These are phyloP conservation scores for Arizona elegans DNA, from an alignment of 2,113 vertebrate genomes.

Conservation along the genomic window DNA sequence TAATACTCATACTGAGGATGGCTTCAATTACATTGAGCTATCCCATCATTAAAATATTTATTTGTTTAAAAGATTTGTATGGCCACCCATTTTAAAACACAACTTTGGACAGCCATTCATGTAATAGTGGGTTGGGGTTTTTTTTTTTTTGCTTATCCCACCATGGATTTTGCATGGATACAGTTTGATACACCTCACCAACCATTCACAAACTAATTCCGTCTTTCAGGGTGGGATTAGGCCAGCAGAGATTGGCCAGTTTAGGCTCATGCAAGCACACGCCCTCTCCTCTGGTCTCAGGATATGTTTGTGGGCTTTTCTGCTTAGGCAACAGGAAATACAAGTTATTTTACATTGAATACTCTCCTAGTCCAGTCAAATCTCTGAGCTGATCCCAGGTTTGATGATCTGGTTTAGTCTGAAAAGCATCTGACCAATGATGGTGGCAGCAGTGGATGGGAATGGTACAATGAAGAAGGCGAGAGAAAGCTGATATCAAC, in stretches of 20 bases:
- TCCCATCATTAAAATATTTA: background rate
- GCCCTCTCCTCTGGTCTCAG: background rate
- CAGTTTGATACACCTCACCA: background rate
- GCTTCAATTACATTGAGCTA: background rate
- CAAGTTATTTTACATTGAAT: background rate
- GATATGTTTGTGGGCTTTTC: background rate
- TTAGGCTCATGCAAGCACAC: background rate
- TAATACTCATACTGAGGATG: background rate
- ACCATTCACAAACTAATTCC: background rate
- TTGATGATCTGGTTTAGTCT: background rate
- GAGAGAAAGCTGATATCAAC: background rate
- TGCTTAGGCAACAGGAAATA: background rate
- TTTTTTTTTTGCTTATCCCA: background rate
- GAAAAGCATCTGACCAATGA: background rate
- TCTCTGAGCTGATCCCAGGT: background rate
- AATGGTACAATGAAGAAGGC: background rate
- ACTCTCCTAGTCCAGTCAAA: background rate
- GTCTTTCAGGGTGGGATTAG: background rate
- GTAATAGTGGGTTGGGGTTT: background rate
- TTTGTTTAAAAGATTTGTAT: background rate
- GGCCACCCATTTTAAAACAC: background rate
- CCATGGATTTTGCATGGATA: background rate
- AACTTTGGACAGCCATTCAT: background rate
- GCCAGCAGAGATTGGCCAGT: background rate
- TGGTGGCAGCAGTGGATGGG: background rate